Percentiles rank a stretch among this genome's conserved stretches.
Conservation (phyloP, 2,113 vertebrate genomes). For the Hipposideros armiger region DNA sequence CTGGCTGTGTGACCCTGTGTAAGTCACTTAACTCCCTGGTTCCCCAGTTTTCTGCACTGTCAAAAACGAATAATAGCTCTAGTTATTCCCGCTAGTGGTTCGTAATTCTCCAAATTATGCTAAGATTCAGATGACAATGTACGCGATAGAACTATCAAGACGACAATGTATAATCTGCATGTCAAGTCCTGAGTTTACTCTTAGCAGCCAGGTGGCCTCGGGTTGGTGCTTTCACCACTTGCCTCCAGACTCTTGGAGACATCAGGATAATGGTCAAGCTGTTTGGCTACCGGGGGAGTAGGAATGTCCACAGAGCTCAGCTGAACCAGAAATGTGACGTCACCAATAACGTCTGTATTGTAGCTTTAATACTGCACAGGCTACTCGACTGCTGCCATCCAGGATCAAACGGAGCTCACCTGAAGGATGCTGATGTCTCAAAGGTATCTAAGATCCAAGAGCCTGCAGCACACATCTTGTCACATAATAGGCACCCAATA, state of each 20-base stretch:
- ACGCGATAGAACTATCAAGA: background rate
- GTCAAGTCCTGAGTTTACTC: background rate
- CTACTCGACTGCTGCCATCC: background rate
- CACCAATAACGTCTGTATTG: background rate
- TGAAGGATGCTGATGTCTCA: background rate
- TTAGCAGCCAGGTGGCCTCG: background rate
- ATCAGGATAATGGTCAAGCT: background rate
- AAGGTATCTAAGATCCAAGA: background rate
- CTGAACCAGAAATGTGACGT: background rate
- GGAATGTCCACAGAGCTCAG: background rate
- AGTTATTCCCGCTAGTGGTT: background rate
- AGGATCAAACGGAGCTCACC: background rate
- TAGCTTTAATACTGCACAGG: background rate
- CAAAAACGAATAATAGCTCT: background rate
- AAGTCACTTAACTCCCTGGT: background rate
- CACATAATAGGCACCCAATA: background rate
- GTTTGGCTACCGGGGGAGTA: background rate
- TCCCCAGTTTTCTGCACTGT: background rate
- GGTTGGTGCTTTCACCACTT: background rate
- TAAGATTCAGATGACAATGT: background rate
- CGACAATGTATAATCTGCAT: background rate
- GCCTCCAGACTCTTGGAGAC: background rate
- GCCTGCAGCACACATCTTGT: background rate
- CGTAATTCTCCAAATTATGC: background rate
- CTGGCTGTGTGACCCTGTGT: background rate